Base-by-base conservation (phyloP, 2,797 vertebrate species). In the Phrynocephalus forsythii region DNA sequence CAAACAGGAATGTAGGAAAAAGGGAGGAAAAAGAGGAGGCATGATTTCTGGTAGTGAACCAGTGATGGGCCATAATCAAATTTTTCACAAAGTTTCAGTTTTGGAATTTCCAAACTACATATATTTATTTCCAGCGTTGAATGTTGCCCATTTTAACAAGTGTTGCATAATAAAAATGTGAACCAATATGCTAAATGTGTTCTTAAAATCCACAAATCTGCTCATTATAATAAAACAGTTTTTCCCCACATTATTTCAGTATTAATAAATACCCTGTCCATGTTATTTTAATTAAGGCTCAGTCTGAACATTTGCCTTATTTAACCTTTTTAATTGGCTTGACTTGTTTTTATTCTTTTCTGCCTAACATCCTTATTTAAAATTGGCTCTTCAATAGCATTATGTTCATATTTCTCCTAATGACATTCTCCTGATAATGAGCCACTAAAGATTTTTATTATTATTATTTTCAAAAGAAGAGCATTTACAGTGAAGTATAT, bases 321-420 rank as follows among this genome's bases (percentile, higher is more conserved):
- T 87, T 84, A 83, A 88, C 82, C 66, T 48, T 88, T 75, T 83
- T 83, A 88, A 88, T 84, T 71, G 20, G 75, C 67, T 66, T 66
- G 68, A 73, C 76, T 84, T 88, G 87, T 84, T 78, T 88, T 79
- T 79, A 72, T 84, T 84, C 87, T 72, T 88, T n/a, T n/a, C 22
- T 76, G 7, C 72, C 63, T 28, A 83, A 72, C 33, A 50, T 72
- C 76, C 75, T 88, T 30, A 13, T 88, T 84, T 84, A 68, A 73
- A 84, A 50, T 63, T 33, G 48, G 33, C 3, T 28, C 48, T 84
- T 79, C 26, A 88, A 79, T 79, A 63, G 26, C 26, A 60, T 44
- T 72, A 4, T 7, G 72, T 16, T 79, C 66, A 84, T 72, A 84
- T 79, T 79, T 84, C 5, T 72, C 20, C 7, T 72, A 50, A 84